phyloP scores from a whole-genome alignment of 2,113 vertebrate species.

The Oncorhynchus tshawytscha region DNA sequence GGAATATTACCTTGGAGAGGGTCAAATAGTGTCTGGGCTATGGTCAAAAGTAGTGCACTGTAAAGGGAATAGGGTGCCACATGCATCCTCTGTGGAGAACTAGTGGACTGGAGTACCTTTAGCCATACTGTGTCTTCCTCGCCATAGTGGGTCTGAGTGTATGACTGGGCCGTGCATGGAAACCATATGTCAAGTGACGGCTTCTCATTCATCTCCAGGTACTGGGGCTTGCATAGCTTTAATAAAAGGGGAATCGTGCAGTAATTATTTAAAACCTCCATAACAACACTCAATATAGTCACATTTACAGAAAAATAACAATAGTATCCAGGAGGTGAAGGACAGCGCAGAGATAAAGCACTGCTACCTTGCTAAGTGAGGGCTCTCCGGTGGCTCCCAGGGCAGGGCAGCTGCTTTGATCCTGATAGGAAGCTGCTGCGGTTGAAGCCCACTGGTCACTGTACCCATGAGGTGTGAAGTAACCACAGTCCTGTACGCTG shows the following conservation, averaged over 20 bases:
- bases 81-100: not conserved
- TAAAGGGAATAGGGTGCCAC: not conserved
- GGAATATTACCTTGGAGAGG: too few relatives aligned
- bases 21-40: too few relatives aligned
- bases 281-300: too few relatives aligned
- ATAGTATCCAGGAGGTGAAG: not conserved
- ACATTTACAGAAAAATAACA: too few relatives aligned
- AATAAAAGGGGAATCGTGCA: not conserved
- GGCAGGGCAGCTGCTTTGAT: slow-evolving; percentile 77
- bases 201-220: slow-evolving; percentile 64
- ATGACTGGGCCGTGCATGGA: slow-evolving; percentile 74
- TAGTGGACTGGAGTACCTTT: slow-evolving; percentile 70
- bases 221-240: slow-evolving; percentile 80
- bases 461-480: slow-evolving; percentile 81
- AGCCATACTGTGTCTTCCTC: slow-evolving; percentile 79
- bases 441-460: slow-evolving; percentile 85
- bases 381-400: slow-evolving; percentile 83
- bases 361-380: slow-evolving; percentile 75
- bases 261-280: too few relatives aligned
- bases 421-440: slow-evolving; percentile 81
- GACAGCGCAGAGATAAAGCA: not conserved
- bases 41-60: not conserved
- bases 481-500: slow-evolving; percentile 84
- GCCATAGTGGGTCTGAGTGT: slow-evolving; percentile 50
- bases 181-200: slow-evolving; percentile 78